Conservation (phyloP, 1,140 invertebrate genomes). For the Leguminivora glycinivorella region DNA sequence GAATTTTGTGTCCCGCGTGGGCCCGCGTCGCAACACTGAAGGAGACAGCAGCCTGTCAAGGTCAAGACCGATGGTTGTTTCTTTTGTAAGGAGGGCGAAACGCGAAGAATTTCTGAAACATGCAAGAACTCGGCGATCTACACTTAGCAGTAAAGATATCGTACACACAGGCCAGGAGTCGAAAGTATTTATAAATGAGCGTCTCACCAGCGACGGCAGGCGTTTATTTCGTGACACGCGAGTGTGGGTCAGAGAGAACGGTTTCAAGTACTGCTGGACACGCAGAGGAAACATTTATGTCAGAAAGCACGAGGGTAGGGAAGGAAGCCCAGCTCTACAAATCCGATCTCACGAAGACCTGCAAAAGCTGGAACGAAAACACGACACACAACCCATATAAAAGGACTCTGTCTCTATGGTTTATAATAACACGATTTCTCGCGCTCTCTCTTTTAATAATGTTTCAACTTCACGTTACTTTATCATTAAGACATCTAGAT, state of each 20-base stretch:
- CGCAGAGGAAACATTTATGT: slow-evolving; percentile 21
- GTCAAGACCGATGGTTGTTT: background rate
- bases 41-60: background rate
- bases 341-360: background rate
- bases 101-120: slow-evolving; percentile 12
- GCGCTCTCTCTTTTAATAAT: background rate
- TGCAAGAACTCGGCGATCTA: slow-evolving; percentile 1
- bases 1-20: slow-evolving; percentile 15
- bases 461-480: background rate
- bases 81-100: background rate
- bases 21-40: background rate
- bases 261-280: slow-evolving; percentile 23
- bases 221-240: slow-evolving; percentile 27
- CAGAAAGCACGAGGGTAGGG: background rate
- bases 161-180: background rate
- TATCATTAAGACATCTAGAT: too few relatives aligned
- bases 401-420: background rate
- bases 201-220: slow-evolving; percentile 5
- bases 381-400: too few relatives aligned
- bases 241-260: background rate
- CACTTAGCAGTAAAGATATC: slow-evolving; percentile 6
- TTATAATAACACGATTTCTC: background rate
- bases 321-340: background rate
- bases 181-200: slow-evolving; percentile 24
- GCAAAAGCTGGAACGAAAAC: background rate